Evolutionary conservation across 1,140 invertebrate genomes (phyloP), one percentile per base, ranked within the genome.

Genomic region (Papilio xuthus): DNA sequence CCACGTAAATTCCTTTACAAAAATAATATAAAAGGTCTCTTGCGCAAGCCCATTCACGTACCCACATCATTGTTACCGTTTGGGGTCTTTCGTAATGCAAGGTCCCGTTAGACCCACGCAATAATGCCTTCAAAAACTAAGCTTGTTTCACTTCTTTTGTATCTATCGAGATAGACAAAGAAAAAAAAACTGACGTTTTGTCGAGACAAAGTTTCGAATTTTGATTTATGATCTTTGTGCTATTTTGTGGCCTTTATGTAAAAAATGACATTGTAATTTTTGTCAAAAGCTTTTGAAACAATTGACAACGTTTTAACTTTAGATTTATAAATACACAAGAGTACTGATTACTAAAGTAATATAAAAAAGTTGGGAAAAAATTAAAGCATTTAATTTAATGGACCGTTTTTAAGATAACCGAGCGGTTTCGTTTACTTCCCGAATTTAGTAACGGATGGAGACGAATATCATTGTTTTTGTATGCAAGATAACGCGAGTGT

Each of bases 21-120:
- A 86, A 87, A 88, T 82, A 89, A 82, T 89, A 88, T 79, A 84
- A 86, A 83, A 85, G 74, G 78, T 69, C 69, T 82, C 85, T 93
- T 93, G 89, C 89, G 89, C 91, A 92, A 93, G 85, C 78, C 82
- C 87, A 88, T 90, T 90, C 86, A 88, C 78, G 79, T 75, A 75
- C 71, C 79, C 79, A 70, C 83, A 89, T 73, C 71, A 73, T 91
- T 92, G 88, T 91, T 88, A 85, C 84, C 83, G 86, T 86, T 88
- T 88, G 80, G 86, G 82, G 79, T 81, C 79, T 86, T 86, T 85
- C 85, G 82, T 86, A 85, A 88, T 86, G 84, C 83, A 84, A 83
- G 84, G 81, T 79, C 86, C 90, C 90, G 92, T 92, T 93, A 92
- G 83, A 73, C 84, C 84, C 87, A 88, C 86, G 87, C 85, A 80